These are phyloP conservation scores for Drosophila sp. DNA, from an alignment of 1,140 invertebrate genomes.

Conservation along the genomic window DNA sequence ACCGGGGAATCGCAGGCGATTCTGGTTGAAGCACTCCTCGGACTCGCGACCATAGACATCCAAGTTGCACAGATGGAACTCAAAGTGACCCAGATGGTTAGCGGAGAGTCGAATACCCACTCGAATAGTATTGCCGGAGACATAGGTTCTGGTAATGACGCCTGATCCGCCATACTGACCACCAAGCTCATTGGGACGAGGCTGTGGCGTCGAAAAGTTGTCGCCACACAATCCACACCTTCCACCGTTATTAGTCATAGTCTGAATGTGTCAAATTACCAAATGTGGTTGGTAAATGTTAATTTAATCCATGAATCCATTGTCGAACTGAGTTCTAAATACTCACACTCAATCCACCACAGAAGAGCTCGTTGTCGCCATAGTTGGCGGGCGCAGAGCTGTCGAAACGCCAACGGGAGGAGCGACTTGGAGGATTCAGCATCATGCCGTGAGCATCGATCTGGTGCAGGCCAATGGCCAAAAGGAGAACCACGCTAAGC, in stretches of 20 bases:
- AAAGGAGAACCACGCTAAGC: conserved; percentile 58
- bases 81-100: conserved; percentile 86
- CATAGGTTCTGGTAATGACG: conserved; percentile 85
- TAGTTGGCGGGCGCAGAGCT: conserved; percentile 86
- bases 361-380: conserved; percentile 88
- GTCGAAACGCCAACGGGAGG: conserved; percentile 88
- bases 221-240: conserved; percentile 88
- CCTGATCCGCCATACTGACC: conserved; percentile 86
- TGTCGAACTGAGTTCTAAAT: no score
- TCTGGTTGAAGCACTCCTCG: conserved; percentile 87
- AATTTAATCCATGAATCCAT: no score
- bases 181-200: conserved; percentile 88
- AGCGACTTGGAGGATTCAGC: conserved; percentile 88
- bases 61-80: conserved; percentile 87
- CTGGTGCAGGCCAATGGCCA: conserved; percentile 66
- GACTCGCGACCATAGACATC: conserved; percentile 84
- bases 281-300: no score
- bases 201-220: conserved; percentile 84
- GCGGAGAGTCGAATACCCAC: conserved; percentile 85
- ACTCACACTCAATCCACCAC: conserved; percentile 87
- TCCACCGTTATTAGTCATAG: conserved; percentile 84
- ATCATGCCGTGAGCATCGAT: conserved; percentile 88
- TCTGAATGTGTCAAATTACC: conserved; percentile 24
- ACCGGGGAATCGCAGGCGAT: conserved; percentile 85
- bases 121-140: conserved; percentile 73